These are phyloP conservation scores for Sphaeridia pumilis DNA, from an alignment of 2,888 invertebrate genomes.

Conservation along the genomic window DNA sequence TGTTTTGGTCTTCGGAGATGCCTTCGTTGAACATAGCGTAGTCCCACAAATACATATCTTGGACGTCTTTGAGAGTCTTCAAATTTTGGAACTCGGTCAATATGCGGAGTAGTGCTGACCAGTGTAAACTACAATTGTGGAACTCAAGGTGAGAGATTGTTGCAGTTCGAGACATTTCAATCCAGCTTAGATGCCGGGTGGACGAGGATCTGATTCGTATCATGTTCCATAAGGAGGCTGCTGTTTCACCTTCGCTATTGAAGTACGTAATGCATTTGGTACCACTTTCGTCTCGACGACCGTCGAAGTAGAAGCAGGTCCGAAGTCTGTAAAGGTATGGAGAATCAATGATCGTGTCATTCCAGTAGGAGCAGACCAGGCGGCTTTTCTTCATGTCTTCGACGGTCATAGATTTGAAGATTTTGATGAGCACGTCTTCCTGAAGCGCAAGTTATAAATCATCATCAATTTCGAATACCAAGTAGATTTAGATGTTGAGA, in stretches of 20 bases:
- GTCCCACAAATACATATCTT: conserved; percentile 33
- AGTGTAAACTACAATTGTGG: conserved; percentile 30
- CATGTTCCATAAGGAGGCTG: conserved; percentile 23
- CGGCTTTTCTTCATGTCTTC: conserved; percentile 26
- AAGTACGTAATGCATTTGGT: conserved; percentile 21
- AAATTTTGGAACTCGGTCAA: conserved; percentile 28
- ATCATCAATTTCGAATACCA: too few species aligned
- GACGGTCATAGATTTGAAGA: conserved; percentile 14
- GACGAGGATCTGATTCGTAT: conserved; percentile 22
- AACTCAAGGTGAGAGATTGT: conserved; percentile 30
- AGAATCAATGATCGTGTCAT: conserved; percentile 15
- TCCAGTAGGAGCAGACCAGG: conserved; percentile 18
- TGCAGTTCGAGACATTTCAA: conserved; percentile 14
- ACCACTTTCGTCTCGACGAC: conserved; percentile 27
- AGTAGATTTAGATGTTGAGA: too few species aligned
- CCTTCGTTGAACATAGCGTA: conserved; percentile 30
- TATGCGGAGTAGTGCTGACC: conserved; percentile 27
- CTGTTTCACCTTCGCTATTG: conserved; percentile 20
- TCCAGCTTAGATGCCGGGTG: conserved; percentile 28
- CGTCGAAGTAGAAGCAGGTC: conserved; percentile 31
- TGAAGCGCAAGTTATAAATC: too few species aligned
- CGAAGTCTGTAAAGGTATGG: conserved; percentile 20
- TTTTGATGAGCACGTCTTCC: conserved; percentile 23
- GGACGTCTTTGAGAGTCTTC: conserved; percentile 22
- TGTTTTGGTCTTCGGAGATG: conserved; percentile 29